These are phyloP conservation scores for Apoda limacodes DNA, from an alignment of 2,888 invertebrate genomes.

Conservation along the genomic window DNA sequence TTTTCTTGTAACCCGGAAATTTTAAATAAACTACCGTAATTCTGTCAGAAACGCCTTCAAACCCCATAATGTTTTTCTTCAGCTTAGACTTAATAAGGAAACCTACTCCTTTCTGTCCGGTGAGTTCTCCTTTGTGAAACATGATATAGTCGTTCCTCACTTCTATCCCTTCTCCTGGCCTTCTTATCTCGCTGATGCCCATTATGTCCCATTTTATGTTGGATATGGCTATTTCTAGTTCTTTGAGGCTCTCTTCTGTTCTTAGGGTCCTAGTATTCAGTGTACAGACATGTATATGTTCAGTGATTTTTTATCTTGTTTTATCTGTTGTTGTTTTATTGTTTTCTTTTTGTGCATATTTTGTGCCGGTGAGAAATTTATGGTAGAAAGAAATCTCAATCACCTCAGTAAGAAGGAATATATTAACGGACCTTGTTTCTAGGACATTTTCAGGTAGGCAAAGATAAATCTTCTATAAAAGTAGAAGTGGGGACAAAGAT, in stretches of 20 bases:
- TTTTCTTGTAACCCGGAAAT: slow-evolving; percentile 3
- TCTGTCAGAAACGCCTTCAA: slow-evolving; percentile 14
- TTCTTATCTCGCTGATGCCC: slow-evolving; percentile 16
- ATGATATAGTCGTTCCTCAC: slow-evolving; percentile 9
- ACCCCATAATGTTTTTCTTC: slow-evolving; percentile 13
- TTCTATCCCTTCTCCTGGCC: slow-evolving; percentile 14
- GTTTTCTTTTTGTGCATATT: neutral
- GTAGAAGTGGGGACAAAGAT: no score
- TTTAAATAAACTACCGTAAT: slow-evolving; percentile 8
- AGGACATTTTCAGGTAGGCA: no score
- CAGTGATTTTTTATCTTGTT: slow-evolving; percentile 3
- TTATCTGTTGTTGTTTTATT: slow-evolving; percentile 1
- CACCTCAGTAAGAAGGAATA: no score
- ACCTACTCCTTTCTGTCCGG: slow-evolving; percentile 15
- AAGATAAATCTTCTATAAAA: no score
- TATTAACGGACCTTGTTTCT: no score
- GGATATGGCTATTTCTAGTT: slow-evolving; percentile 4
- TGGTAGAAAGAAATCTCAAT: no score
- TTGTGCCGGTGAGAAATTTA: no score
- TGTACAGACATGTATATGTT: slow-evolving; percentile 2
- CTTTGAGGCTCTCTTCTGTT: slow-evolving; percentile 4
- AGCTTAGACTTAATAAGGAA: slow-evolving; percentile 13
- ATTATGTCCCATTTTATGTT: slow-evolving; percentile 11
- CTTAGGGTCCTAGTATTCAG: slow-evolving; percentile 6
- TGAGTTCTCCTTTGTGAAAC: slow-evolving; percentile 11